A percentile compares a stretch with the other conserved stretches of the same genome.
These are phyloP conservation scores for Astur gentilis DNA, from an alignment of 2,113 vertebrate genomes.

Conservation along the genomic window DNA sequence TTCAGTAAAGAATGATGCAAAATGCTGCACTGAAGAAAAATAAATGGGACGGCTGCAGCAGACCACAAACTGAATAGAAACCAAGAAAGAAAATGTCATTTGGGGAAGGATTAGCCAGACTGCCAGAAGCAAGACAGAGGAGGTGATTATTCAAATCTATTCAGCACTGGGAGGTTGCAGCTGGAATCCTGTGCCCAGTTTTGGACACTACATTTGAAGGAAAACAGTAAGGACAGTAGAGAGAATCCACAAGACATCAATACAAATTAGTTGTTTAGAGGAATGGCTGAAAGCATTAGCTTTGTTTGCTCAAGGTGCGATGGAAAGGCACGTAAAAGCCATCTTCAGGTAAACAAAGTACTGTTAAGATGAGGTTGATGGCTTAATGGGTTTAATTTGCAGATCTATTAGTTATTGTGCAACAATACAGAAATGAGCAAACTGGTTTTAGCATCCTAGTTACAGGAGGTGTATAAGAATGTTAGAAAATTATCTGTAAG, in stretches of 20 bases:
- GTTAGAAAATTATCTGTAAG: background rate
- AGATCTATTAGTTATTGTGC: background rate
- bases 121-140: background rate
- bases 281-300: background rate
- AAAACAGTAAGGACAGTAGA: background rate
- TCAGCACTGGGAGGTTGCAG: background rate
- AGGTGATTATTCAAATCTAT: background rate
- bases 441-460: background rate
- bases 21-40: background rate
- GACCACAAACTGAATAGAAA: background rate
- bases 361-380: background rate
- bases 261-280: background rate
- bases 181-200: background rate
- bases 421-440: background rate
- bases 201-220: background rate
- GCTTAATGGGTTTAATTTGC: background rate
- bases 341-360: background rate
- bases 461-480: background rate
- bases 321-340: background rate
- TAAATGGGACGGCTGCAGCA: background rate
- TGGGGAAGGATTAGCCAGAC: background rate
- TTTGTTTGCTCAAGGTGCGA: background rate
- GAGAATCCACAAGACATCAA: background rate
- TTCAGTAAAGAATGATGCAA: background rate
- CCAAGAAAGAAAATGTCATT: background rate